Base-by-base conservation (phyloP, 2,113 vertebrate genomes). In the Nothocercus nigrocapillus region DNA sequence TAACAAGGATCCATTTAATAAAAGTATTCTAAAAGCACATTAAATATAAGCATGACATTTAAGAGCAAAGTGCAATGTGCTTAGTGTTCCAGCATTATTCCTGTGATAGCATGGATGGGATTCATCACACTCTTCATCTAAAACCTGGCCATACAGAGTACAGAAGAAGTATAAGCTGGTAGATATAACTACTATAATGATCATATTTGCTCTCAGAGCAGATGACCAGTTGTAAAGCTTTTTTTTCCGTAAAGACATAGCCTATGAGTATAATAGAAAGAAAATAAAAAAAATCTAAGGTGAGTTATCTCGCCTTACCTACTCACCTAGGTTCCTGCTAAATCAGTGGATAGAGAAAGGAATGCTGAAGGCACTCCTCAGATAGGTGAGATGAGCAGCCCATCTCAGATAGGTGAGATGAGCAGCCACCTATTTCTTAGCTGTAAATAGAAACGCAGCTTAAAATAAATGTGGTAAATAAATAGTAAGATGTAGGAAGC, bases 51-150 rank as follows among this genome's bases (percentile, higher is more conserved):
- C 42, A 54, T 22, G 4, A 94, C 74, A 89, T 89, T 79, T 79
- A 92, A 94, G 58, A 97, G 70, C 74, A 82, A 85, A 96, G 93
- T 84, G 74, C 94, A 93, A 84, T 62, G 86, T 94, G 66, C 86
- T 92, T 82, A 90, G 51, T 90, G 58, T 96, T 95, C 62, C 86
- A 90, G 14, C 69, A 92, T 94, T 84, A 90, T 94, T 93, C 91
- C 81, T 93, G 53, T 78, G 62, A 56, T 56, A 67, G 38, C 61
- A 72, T 4, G 4, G 62, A 92, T 87, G 70, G 58, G 74, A 85
- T 87, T 85, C 7, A 91, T 93, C 93, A 94, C 69, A 73, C 58
- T 62, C 89, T 62, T 53, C 40, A 73, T 89, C 58, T 90, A 85
- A 91, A 96, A 94, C n/a, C 16, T 36, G 15, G 15, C 49, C 68